phyloP scores from a whole-genome alignment of 1,140 invertebrate genomes.

The Bombus cullumanus region DNA sequence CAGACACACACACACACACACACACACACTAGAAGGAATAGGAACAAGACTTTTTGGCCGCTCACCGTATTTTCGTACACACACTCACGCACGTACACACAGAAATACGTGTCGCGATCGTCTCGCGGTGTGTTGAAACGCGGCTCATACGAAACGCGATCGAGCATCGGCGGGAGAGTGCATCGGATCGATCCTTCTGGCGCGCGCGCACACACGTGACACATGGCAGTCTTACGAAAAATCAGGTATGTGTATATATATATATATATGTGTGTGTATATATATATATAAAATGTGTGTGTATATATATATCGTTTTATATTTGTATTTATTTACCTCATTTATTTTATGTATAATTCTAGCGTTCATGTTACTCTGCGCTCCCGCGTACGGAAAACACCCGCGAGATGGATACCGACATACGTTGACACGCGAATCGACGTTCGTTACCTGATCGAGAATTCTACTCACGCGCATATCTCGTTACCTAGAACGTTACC shows the following conservation, averaged over 20 bases:
- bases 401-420: slow-evolving; percentile 25
- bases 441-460: background rate
- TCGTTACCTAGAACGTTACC: slow-evolving; percentile 42
- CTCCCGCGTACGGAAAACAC: slow-evolving; percentile 17
- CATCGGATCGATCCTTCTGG: slow-evolving; percentile 38
- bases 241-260: slow-evolving; percentile 52
- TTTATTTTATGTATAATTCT: slow-evolving; percentile 50
- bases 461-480: slow-evolving; percentile 4
- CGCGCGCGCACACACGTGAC: slow-evolving; percentile 39
- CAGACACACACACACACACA: slow-evolving; percentile 14
- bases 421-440: slow-evolving; percentile 3
- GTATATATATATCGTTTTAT: slow-evolving; percentile 7
- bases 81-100: slow-evolving; percentile 16
- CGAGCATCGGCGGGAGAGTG: slow-evolving; percentile 28
- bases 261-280: slow-evolving; percentile 4
- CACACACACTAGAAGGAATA: slow-evolving; percentile 66
- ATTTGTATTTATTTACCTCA: slow-evolving; percentile 42
- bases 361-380: slow-evolving; percentile 11
- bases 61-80: slow-evolving; percentile 48
- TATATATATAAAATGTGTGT: background rate
- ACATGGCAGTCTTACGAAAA: slow-evolving; percentile 64
- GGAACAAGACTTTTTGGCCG: slow-evolving; percentile 71
- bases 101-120: slow-evolving; percentile 43
- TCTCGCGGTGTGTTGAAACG: slow-evolving; percentile 47
- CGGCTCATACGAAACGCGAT: slow-evolving; percentile 20